Evolutionary conservation across 1,140 invertebrate genomes (phyloP).

Genomic region (Brachionus sp.): DNA sequence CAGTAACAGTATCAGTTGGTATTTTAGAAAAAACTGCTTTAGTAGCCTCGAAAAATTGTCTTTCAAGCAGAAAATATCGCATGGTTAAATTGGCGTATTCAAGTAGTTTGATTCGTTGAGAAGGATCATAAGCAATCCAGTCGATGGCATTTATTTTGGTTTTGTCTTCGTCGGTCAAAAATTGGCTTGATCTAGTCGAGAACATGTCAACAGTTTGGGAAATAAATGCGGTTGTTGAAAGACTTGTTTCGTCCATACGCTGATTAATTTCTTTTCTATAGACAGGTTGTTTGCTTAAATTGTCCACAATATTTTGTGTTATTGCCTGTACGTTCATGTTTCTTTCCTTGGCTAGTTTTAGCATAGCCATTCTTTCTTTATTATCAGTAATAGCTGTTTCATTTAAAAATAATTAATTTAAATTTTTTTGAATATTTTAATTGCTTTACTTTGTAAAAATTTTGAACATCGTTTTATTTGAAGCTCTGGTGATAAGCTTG

Average conservation of each 20-base stretch:
- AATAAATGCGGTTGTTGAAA: constrained; percentile 31
- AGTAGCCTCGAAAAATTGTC: constrained; percentile 50
- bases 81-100: constrained; percentile 84
- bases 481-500: constrained; percentile 67
- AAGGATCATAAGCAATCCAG: constrained; percentile 76
- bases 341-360: constrained; percentile 68
- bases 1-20: constrained; percentile 47
- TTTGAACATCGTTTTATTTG: constrained; percentile 75
- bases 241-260: not conserved
- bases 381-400: constrained; percentile 40
- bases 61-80: constrained; percentile 69
- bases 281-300: constrained; percentile 61
- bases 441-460: constrained; percentile 66
- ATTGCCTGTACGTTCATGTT: constrained; percentile 78
- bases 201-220: constrained; percentile 20
- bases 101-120: constrained; percentile 74
- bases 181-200: not conserved
- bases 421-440: not conserved
- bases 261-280: constrained; percentile 52
- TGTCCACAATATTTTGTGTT: constrained; percentile 76
- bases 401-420: not conserved
- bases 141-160: constrained; percentile 78
- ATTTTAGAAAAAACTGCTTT: constrained; percentile 51
- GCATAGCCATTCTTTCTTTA: constrained; percentile 55
- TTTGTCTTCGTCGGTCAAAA: constrained; percentile 62